phyloP scores from a whole-genome alignment of 1,140 invertebrate genomes.

The Lamellibrachia luymesi region DNA sequence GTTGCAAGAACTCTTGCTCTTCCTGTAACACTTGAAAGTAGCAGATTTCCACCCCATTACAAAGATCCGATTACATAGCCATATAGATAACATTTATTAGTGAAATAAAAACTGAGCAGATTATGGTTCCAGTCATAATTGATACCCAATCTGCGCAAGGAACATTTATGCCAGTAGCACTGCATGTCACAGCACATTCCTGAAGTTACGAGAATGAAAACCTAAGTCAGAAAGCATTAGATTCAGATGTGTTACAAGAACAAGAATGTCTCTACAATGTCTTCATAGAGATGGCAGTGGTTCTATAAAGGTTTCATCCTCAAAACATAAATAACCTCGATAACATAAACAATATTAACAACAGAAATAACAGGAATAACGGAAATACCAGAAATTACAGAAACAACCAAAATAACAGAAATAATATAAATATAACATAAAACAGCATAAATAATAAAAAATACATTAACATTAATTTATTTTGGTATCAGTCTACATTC shows the following conservation, averaged over 20 bases:
- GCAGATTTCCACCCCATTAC: neutral
- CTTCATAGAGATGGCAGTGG: neutral
- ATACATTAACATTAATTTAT: too few species aligned
- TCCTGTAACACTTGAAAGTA: neutral
- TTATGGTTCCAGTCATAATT: neutral
- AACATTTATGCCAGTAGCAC: neutral
- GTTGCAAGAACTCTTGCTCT: neutral
- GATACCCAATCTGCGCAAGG: neutral
- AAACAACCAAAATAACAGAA: neutral
- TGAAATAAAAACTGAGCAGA: neutral
- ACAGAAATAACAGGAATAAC: neutral
- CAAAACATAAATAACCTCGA: neutral
- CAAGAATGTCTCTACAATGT: neutral
- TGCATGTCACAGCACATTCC: neutral
- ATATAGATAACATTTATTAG: neutral
- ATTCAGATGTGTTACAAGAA: neutral
- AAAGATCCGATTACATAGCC: neutral
- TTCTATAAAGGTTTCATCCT: neutral
- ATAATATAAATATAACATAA: neutral
- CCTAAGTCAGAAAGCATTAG: too few species aligned
- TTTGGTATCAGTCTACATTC: neutral
- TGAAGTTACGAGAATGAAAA: neutral
- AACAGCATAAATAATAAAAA: neutral
- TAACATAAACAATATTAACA: neutral
- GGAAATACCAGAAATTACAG: too few species aligned